Evolutionary conservation across 2,113 vertebrate genomes (phyloP).

Genomic region (Corythaeola cristata): DNA sequence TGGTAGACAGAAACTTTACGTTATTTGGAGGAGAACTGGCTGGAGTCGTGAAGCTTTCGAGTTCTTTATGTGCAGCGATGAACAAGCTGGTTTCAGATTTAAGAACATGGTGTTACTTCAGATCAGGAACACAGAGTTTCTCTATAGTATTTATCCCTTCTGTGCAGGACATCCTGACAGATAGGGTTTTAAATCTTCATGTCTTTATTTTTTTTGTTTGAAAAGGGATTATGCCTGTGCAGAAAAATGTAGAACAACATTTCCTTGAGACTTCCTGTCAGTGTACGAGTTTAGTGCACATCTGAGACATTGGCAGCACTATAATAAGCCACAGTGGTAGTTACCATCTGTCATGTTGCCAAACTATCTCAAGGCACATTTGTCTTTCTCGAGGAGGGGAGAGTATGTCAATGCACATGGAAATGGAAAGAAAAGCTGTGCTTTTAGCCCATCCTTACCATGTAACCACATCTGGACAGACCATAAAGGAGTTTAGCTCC

Average conservation of each 20-base stretch:
- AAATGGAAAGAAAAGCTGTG: constrained; percentile 8
- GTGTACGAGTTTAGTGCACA: constrained; percentile 33
- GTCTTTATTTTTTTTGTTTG: neutral
- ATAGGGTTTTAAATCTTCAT: constrained; percentile 20
- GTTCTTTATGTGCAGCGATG: neutral
- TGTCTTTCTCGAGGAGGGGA: neutral
- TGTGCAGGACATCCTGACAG: neutral
- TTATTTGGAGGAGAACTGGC: neutral
- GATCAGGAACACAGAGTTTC: neutral
- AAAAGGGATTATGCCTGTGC: constrained; percentile 1
- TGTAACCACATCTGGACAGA: neutral
- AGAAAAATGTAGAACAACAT: constrained; percentile 26
- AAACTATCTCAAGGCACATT: constrained; percentile 40
- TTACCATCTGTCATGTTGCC: constrained; percentile 57
- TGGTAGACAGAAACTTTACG: neutral
- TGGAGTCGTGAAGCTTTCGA: neutral
- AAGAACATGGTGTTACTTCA: neutral
- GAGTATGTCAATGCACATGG: neutral
- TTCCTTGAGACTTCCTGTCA: constrained; percentile 42
- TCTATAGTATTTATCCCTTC: neutral
- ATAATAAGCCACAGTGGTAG: constrained; percentile 50
- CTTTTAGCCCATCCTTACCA: neutral
- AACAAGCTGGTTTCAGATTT: neutral
- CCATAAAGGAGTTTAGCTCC: neutral
- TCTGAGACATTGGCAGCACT: constrained; percentile 53